Evolutionary conservation across 2,888 invertebrate species (phyloP), one percentile per base, ranked within the genome.

Genomic region (Volucella zonaria): DNA sequence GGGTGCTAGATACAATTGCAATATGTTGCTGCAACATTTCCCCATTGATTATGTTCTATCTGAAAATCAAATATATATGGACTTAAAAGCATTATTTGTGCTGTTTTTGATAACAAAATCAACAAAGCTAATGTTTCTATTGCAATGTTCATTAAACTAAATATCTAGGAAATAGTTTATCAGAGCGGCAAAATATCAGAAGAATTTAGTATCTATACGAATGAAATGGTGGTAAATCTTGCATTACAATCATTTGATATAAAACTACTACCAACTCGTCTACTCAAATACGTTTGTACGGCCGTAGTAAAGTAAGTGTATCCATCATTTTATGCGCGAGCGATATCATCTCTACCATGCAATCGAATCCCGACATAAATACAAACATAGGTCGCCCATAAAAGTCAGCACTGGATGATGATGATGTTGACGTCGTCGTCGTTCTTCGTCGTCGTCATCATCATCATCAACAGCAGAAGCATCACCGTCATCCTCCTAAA

Each of bases 351-450:
- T 76, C 59, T 80, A 31, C 67, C 45, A 58, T 80, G 76, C 76
- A 81, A 77, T 81, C 76, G 81, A 85, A 81, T 85, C 85, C 77
- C 81, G 85, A 85, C 81, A 81, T 85, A 85, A 85, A 85, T 81
- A 85, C 85, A 85, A 81, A 85, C 85, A 85, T 85, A 85, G 85
- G 81, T 85, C 85, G 76, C 73, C 77, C 81, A 85, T 85, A 85
- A 85, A 85, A 85, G 85, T 85, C 85, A 85, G 76, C 77, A 71
- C 71, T 77, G 81, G 85, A 73, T 71, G 85, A 85, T 86, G 82
- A 82, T 82, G 82, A 86, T 82, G 82, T 86, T 78, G 74, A 82
- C 82, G 78, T 78, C 61, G 70, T 78, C 86, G 51, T 85, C 76
- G 59, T 73, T 56, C 38, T 61, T 47, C 31, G 40, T 40, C 59